These are phyloP conservation scores for Rutpela maculata DNA, from an alignment of 2,888 invertebrate genomes.

Conservation along the genomic window DNA sequence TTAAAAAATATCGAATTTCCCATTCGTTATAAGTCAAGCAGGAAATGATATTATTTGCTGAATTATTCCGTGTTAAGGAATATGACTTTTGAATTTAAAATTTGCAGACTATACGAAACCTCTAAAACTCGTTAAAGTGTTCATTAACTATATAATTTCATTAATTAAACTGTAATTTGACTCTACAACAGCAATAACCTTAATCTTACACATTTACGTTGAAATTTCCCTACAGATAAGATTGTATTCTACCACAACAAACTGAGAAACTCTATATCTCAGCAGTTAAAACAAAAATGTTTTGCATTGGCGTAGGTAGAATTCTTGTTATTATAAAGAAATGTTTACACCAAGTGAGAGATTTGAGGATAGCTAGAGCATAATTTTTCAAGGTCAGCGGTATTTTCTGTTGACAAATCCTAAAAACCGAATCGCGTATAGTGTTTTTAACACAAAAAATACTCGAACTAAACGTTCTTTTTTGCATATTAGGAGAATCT, in stretches of 20 bases:
- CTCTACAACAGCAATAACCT: constrained; percentile 15
- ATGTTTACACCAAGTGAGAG: too few species aligned
- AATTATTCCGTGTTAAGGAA: not conserved
- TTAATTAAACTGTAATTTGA: constrained; percentile 20
- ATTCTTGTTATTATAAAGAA: too few species aligned
- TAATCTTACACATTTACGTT: constrained; percentile 8
- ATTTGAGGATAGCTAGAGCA: too few species aligned
- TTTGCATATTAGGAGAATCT: too few species aligned
- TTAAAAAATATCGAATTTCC: too few species aligned
- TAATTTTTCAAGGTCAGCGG: too few species aligned
- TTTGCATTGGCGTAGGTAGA: not conserved
- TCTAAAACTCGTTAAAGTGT: constrained; percentile 12
- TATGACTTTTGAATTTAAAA: not conserved
- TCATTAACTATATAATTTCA: constrained; percentile 19
- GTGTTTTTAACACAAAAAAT: too few species aligned
- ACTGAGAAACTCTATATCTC: constrained; percentile 1
- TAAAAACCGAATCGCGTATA: too few species aligned
- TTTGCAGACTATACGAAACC: not conserved
- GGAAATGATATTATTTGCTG: too few species aligned
- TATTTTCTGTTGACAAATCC: too few species aligned
- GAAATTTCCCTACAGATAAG: not conserved
- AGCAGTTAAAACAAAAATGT: not conserved
- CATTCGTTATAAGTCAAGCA: too few species aligned
- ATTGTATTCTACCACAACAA: constrained; percentile 7
- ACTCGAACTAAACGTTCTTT: too few species aligned